Base-by-base conservation (phyloP, 1,140 invertebrate genomes). In the Zaprionus vittiger region DNA sequence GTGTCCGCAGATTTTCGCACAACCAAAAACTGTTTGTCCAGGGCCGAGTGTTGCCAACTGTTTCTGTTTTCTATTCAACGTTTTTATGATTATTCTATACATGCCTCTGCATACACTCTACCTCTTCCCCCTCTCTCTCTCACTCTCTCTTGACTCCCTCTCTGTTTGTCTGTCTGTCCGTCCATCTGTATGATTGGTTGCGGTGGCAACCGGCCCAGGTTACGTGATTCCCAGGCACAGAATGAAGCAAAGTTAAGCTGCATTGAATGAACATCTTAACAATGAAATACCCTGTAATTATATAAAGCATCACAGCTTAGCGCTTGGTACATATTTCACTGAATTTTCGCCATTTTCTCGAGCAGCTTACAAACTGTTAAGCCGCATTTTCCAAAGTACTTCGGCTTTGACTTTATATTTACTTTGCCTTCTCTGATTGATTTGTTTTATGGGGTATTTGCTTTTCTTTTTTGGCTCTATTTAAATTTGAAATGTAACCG, bases 191-290 rank as follows among this genome's bases (percentile, higher is more conserved):
- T 74, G 79, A 83, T 84, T 76, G 81, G 84, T 87, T 84, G 75
- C 72, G 81, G 63, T 90, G 79, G 79, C 81, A 89, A 90, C 85
- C 69, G 74, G 41, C 70, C 80, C 81, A 69, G 49, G 79, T 84
- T 87, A 75, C 84, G 62, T 89, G 74, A 70, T 77, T 61, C 34
- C 37, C 74, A 31, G 56, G 34, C 59, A 61, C 67, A 81, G 62
- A n/a, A 26, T 31, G n/a, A 41, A 59, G 22, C 41, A 1, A 31
- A 57, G 52, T 68, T 68, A 37, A 41, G 37, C 37, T 28, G 31
- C 34, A 28, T 24, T n/a, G 12, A 64, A 20, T 24, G 41, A 1
- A 12, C 4, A 31, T 20, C 3, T 15, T 26, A 34, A 63, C 44
- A 71, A 6, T 31, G 4, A 44, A 11, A 71, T 71, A 71, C 67